Evolutionary conservation across 2,113 vertebrate species (phyloP), one percentile per base, ranked within the genome.

Genomic region (Madoqua kirkii): DNA sequence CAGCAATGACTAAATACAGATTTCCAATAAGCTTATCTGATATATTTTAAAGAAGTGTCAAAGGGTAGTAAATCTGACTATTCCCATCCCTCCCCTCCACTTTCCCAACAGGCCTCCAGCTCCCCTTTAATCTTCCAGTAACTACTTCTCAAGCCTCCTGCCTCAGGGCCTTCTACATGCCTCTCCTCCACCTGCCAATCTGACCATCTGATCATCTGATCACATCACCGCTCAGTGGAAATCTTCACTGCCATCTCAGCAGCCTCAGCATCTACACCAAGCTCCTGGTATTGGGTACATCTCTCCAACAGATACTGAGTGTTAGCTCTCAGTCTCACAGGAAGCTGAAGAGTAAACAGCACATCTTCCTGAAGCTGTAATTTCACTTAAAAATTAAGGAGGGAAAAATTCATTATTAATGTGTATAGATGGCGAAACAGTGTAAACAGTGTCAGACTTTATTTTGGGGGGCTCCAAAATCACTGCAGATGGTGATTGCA

Each of bases 41-140:
- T 67, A 17, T 7, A 64, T 7, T 31, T 64, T 14, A 54, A 74
- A 40, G 23, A 43, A 43, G 36, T 15, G 13, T 62, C 33, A 93
- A 67, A 89, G n/a, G 23, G 52, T 12, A 62, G 48, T 31, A n/a
- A 83, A 76, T 76, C 13, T 33, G 33, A 25, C 29, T n/a, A 6
- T 31, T 19, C 7, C 48, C 36, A 31, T 7, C 13, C 27, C 25
- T 40, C 36, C 16, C n/a, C 43, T 6, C 25, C 7, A 31, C 12
- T 17, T 13, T 21, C 62, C 2, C 4, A 0, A 12, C 25, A 9
- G 27, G 27, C 1, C 45, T 33, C 21, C 29, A 10, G 17, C 43
- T 43, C 11, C 15, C 81, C 23, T 27, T 17, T 9, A 1, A 4
- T 76, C 40, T 25, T 21, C 6, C 31, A 27, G 40, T 7, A 59